These are phyloP conservation scores for Prietella phreatophila DNA, from an alignment of 2,113 vertebrate genomes.

Conservation along the genomic window DNA sequence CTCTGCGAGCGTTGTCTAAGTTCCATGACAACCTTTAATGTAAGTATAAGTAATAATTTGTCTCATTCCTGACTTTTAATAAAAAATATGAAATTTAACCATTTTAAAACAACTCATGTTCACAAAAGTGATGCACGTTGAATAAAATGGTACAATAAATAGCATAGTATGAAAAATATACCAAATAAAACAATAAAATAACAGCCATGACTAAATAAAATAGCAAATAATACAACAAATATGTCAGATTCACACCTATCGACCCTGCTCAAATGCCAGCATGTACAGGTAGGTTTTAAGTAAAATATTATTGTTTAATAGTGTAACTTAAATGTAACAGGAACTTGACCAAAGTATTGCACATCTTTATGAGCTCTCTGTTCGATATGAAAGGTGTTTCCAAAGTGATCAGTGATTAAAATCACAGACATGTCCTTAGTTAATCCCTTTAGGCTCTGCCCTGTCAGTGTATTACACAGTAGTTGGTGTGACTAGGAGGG, in stretches of 20 bases:
- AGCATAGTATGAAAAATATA: neutral
- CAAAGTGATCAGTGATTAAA: neutral
- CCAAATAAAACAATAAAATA: neutral
- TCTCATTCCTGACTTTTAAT: neutral
- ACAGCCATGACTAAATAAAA: neutral
- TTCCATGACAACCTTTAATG: neutral
- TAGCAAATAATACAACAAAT: neutral
- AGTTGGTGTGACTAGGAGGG: conserved; percentile 3
- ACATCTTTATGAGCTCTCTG: neutral
- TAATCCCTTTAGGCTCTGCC: conserved; percentile 3
- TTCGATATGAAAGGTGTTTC: neutral
- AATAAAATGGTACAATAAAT: neutral
- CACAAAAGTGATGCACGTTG: neutral
- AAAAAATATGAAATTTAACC: neutral
- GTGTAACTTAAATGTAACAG: neutral
- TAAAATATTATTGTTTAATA: neutral
- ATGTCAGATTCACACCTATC: neutral
- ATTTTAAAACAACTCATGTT: neutral
- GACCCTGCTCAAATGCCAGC: neutral
- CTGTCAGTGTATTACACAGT: neutral
- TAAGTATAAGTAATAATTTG: neutral
- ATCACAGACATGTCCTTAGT: neutral
- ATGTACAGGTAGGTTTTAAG: neutral
- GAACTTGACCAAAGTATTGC: neutral
- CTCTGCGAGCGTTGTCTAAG: too few relatives aligned